phyloP scores from a whole-genome alignment of 1,140 invertebrate species.

The Heliconius hewitsoni region DNA sequence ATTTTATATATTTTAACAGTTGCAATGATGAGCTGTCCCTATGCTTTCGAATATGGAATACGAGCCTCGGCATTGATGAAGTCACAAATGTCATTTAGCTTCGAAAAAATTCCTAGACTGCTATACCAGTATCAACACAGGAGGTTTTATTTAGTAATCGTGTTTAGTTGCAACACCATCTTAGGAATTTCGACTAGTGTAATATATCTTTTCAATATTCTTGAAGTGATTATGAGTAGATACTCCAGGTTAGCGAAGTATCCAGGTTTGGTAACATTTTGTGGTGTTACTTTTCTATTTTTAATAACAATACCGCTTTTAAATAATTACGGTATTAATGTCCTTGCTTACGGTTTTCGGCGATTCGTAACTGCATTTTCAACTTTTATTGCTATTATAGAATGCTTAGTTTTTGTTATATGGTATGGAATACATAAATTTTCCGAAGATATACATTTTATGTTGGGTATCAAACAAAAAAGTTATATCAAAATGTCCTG shows the following conservation, averaged over 20 bases:
- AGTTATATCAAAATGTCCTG: slow-evolving; percentile 55
- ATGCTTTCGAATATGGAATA: slow-evolving; percentile 49
- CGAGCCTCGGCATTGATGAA: slow-evolving; percentile 42
- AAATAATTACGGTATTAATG: slow-evolving; percentile 42
- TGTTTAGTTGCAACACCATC: slow-evolving; percentile 48
- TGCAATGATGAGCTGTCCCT: slow-evolving; percentile 65
- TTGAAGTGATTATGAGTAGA: slow-evolving; percentile 47
- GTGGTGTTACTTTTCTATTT: slow-evolving; percentile 46
- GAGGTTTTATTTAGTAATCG: slow-evolving; percentile 51
- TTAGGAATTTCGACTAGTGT: slow-evolving; percentile 48
- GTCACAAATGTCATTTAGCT: slow-evolving; percentile 47
- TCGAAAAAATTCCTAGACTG: slow-evolving; percentile 63
- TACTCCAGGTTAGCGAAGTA: slow-evolving; percentile 48
- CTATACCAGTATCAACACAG: slow-evolving; percentile 52
- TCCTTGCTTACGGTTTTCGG: slow-evolving; percentile 43
- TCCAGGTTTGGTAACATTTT: slow-evolving; percentile 53
- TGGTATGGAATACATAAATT: slow-evolving; percentile 64
- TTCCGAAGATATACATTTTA: slow-evolving; percentile 71
- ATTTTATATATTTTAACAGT: slow-evolving; percentile 47
- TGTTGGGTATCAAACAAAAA: slow-evolving; percentile 66
- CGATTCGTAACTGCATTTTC: slow-evolving; percentile 43
- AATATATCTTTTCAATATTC: slow-evolving; percentile 49
- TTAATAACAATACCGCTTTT: slow-evolving; percentile 60
- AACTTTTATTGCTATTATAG: slow-evolving; percentile 50
- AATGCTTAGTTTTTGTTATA: slow-evolving; percentile 59